Evolutionary conservation across 2,888 invertebrate species (phyloP), one percentile per base, ranked within the genome.

Genomic region (Latrodectus elegans): DNA sequence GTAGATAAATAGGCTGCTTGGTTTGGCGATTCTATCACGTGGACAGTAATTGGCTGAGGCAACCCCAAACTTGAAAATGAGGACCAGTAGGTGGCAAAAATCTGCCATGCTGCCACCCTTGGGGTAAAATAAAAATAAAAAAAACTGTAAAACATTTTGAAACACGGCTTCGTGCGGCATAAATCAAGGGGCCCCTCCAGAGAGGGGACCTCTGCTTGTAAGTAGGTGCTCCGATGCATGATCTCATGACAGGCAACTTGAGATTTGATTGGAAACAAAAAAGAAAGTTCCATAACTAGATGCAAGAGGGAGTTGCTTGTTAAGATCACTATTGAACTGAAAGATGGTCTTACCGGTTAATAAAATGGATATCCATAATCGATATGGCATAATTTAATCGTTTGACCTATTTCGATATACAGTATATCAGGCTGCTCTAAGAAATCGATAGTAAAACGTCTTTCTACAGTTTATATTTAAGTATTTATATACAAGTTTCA

Each of bases 1-100:
- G 38, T 6, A 38, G 6, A 38, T 3, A 38, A 38, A 38, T 6
- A 38, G 38, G 60, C 10, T 15, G 60, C 60, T 60, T 60, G 10
- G 12, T 11, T 60, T 60, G 60, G 60, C 60, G 60, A 60, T 60
- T 12, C 0, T 55, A 14, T 55, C 55, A 55, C 55, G 15, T 14
- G 55, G n/a, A 60, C 12, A 11, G 12, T n/a, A 60, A 60, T 15
- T 15, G 60, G 55, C 22, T 72, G 10, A 9, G 22, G 74, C 64
- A 79, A 79, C 79, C 79, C 73, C 67, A 10, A 22, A 38, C 26
- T 38, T 60, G 71, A 72, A 73, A 75, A 68, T 26, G 65, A 73
- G 67, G 67, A 17, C 60, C 79, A 74, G 84, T 85, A 85, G 79
- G 84, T 85, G 79, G 84, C 84, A 75, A 74, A 85, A 85, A 22